Percentiles rank a stretch among this genome's conserved stretches.
Evolutionary conservation across 2,797 vertebrate genomes (phyloP).

Genomic region (Malacoraja senta): DNA sequence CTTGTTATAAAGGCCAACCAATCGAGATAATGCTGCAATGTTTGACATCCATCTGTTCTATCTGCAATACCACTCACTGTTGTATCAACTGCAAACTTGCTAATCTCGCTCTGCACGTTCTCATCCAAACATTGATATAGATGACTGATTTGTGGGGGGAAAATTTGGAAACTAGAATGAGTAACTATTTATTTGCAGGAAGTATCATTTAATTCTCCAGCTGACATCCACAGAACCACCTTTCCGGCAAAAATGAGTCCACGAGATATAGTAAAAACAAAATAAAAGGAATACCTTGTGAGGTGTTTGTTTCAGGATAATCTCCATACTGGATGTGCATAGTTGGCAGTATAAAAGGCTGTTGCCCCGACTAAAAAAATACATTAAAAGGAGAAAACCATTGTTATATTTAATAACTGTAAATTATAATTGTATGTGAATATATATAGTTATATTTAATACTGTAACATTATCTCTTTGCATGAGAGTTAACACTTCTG

Average conservation of each 20-base stretch:
- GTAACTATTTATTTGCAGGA: not conserved
- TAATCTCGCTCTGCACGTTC: too few relatives aligned
- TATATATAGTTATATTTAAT: too few relatives aligned
- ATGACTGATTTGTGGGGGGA: too few relatives aligned
- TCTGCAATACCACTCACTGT: too few relatives aligned
- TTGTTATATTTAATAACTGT: not conserved
- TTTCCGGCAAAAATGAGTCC: not conserved
- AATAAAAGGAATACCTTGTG: slow-evolving; percentile 77
- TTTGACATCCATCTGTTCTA: too few relatives aligned
- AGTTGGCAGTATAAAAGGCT: slow-evolving; percentile 80
- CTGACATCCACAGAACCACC: not conserved
- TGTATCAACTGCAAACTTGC: too few relatives aligned
- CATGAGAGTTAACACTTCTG: not conserved
- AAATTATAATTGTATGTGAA: not conserved
- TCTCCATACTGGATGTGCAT: slow-evolving; percentile 82
- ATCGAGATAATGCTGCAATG: too few relatives aligned
- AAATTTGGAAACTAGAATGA: not conserved
- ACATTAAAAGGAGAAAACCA: not conserved
- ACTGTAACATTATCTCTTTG: not conserved
- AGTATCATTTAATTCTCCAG: not conserved
- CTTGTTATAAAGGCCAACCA: too few relatives aligned
- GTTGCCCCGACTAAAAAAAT: slow-evolving; percentile 72
- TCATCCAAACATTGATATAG: too few relatives aligned
- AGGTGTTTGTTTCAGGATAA: slow-evolving; percentile 85
- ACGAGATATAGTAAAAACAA: not conserved